A percentile compares a stretch with the other conserved stretches of the same genome.
Conservation (phyloP, 1,140 invertebrate genomes). For the Caligus rogercresseyi region DNA sequence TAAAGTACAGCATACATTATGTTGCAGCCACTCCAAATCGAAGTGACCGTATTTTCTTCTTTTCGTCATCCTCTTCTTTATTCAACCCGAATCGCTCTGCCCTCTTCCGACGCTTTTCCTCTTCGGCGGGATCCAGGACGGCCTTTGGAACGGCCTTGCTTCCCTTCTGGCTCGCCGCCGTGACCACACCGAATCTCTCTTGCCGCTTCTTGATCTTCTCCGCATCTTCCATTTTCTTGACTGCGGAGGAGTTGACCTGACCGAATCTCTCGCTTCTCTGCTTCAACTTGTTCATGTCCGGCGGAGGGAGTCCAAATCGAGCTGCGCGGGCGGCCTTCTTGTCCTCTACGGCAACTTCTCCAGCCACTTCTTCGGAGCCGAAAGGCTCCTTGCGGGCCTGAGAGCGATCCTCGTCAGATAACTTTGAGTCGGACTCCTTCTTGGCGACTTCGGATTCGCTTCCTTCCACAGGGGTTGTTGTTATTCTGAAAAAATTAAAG, state of each 20-base stretch:
- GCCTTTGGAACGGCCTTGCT: neutral
- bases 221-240: conserved; percentile 10
- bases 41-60: conserved; percentile 4
- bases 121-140: neutral
- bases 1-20: no score
- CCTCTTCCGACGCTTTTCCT: conserved; percentile 5
- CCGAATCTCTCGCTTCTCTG: conserved; percentile 17
- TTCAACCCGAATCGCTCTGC: conserved; percentile 5
- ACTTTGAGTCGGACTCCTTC: neutral
- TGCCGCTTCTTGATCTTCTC: conserved; percentile 17
- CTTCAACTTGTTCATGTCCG: conserved; percentile 16
- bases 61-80: neutral
- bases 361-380: neutral
- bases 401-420: neutral
- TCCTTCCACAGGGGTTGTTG: neutral
- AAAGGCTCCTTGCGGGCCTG: neutral
- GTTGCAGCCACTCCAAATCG: conserved; percentile 21
- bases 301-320: conserved; percentile 1
- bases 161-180: neutral
- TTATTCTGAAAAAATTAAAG: no score
- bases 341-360: neutral
- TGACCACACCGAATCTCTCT: conserved; percentile 17
- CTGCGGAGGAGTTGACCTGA: neutral
- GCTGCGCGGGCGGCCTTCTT: neutral
- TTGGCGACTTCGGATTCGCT: neutral